Percentiles rank a stretch among this genome's conserved stretches.
phyloP scores from a whole-genome alignment of 2,113 vertebrate genomes.

The Platycercus adscitus region DNA sequence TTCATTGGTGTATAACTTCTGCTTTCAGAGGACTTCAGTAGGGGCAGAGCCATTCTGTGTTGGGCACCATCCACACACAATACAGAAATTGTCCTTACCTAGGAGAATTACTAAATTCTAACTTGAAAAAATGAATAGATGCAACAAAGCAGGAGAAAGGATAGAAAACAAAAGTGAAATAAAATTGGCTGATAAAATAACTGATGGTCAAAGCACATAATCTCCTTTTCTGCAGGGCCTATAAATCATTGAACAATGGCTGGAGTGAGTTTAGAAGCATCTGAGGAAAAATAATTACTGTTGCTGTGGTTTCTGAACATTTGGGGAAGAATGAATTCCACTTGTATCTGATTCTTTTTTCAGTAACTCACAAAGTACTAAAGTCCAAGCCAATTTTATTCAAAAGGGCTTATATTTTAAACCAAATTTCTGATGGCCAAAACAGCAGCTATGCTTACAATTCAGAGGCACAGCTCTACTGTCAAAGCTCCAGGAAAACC shows the following conservation, averaged over 20 bases:
- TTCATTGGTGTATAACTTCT: not conserved
- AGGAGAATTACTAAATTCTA: not conserved
- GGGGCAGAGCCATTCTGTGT: not conserved
- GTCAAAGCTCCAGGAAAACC: constrained; percentile 29
- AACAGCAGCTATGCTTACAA: not conserved
- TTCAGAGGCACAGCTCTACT: constrained; percentile 12
- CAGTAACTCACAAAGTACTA: not conserved
- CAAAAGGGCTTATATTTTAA: constrained; percentile 4
- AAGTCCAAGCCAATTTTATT: not conserved
- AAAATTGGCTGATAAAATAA: not conserved
- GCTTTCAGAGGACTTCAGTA: not conserved
- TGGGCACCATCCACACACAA: not conserved
- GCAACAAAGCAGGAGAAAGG: not conserved
- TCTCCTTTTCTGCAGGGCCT: constrained; percentile 3
- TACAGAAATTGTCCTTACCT: not conserved
- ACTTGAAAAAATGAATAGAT: not conserved
- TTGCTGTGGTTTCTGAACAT: not conserved
- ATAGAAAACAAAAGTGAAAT: not conserved
- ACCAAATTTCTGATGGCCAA: not conserved
- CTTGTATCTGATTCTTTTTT: not conserved
- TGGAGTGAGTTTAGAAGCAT: not conserved
- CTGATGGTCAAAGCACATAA: not conserved
- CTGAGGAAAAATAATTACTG: not conserved
- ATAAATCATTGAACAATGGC: not conserved
- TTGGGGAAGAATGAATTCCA: not conserved